Conservation (phyloP, 2,797 vertebrate genomes). For the Mormyrus hasselquistii region DNA sequence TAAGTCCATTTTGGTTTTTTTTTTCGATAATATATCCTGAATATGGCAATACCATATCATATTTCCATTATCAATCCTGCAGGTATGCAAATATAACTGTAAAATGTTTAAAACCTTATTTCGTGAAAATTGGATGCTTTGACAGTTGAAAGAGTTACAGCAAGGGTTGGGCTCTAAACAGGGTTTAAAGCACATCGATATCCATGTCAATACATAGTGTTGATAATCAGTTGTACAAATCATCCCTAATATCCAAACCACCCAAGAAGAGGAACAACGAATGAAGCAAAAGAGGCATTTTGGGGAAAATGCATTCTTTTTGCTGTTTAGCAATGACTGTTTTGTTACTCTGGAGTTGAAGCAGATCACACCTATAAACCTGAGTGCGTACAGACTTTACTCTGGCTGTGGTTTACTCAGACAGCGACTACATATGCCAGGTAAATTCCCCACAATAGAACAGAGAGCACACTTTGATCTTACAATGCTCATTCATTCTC, state of each 20-base stretch:
- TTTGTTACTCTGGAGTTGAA: not conserved
- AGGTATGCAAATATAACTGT: not conserved
- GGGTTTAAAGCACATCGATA: not conserved
- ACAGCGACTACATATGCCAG: not conserved
- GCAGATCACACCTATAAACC: not conserved
- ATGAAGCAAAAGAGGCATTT: not conserved
- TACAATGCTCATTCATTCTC: not conserved
- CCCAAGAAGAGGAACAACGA: not conserved
- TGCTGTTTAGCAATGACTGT: not conserved
- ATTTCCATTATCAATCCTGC: not conserved
- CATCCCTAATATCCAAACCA: not conserved
- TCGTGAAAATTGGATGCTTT: not conserved
- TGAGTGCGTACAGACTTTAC: not conserved
- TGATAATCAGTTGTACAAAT: not conserved
- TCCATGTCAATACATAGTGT: constrained; percentile 7
- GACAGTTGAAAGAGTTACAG: not conserved
- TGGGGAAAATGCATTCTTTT: not conserved
- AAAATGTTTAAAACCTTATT: not conserved
- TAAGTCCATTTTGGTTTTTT: not conserved
- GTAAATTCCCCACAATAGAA: constrained; percentile 1
- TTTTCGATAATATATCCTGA: not conserved
- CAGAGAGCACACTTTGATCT: constrained; percentile 6
- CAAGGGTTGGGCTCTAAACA: not conserved
- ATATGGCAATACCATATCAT: not conserved
- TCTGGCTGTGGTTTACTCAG: not conserved